Evolutionary conservation across 2,797 vertebrate genomes (phyloP), one percentile per base, ranked within the genome.

Genomic region (Trichosurus vulpecula): DNA sequence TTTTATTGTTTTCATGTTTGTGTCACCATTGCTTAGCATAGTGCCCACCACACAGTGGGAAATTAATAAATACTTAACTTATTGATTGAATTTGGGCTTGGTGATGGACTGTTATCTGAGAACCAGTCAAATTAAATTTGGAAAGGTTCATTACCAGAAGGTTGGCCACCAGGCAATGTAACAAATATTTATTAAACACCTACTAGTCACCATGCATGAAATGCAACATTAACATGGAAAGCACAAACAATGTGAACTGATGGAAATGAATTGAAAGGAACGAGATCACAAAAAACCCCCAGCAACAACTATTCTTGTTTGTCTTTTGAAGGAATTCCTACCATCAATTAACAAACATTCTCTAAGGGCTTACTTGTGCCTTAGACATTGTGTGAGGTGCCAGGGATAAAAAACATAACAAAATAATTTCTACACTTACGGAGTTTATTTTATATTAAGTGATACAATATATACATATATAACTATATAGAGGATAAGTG

Each of bases 11-110:
- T 92, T 51, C 2, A 95, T 25, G 9, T 30, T 90, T 57, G 3
- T 14, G 57, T 90, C 53, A 35, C 41, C 74, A 47, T 87, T 51
- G 74, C 22, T 87, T 87, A 29, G 41, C 74, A 41, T 29, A 92
- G 52, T 55, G 0, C 14, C 53, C 94, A 52, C 9, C 1, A 25
- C 61, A 57, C 8, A 90, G 16, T 41, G 94, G 90, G n/a, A 90
- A 16, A 61, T 95, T 13, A 94, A 54, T 96, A 91, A 47, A 52
- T 91, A 54, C 51, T 66, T 92, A 22, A 56, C 90, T 94, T 19
- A 30, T 54, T 41, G 2, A 81, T 81, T 91, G 11, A 90, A 55
- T 81, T 87, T 47, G 9, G 22, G 41, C 8, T 4, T 87, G 41
- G 3, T 51, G 41, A 27, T 87, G 25, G 41, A 47, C 41, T 87